phyloP scores from a whole-genome alignment of 2,113 vertebrate genomes.

The Ceuthmochares aereus region DNA sequence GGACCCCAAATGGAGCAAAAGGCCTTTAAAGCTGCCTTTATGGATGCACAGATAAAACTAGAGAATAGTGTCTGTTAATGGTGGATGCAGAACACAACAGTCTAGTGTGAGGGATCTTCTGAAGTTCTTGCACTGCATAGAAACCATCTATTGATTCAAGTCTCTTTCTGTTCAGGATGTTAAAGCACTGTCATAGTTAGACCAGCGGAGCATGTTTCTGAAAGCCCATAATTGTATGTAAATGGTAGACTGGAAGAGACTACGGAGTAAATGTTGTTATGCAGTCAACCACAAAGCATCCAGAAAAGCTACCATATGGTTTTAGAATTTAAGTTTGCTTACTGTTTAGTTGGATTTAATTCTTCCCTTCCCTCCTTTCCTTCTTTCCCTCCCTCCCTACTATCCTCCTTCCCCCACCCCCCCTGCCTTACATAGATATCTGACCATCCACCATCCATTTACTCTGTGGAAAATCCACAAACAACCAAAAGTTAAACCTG shows the following conservation, averaged over 20 bases:
- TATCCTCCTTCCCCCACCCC: not conserved
- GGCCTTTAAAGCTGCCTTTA: not conserved
- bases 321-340: not conserved
- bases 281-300: not conserved
- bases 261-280: conserved; percentile 4
- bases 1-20: not conserved
- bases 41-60: not conserved
- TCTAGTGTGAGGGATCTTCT: not conserved
- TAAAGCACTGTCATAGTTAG: not conserved
- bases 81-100: not conserved
- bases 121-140: not conserved
- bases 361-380: not conserved
- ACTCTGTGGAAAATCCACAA: not conserved
- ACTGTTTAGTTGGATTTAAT: not conserved
- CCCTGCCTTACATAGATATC: not conserved
- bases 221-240: conserved; percentile 24
- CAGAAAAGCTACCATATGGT: not conserved
- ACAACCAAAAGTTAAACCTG: not conserved
- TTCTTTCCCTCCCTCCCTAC: too few species aligned
- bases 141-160: not conserved
- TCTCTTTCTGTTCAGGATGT: not conserved
- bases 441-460: not conserved
- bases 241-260: conserved; percentile 22
- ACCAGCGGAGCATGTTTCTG: not conserved
- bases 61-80: not conserved